Conservation (phyloP, 2,888 invertebrate species). For the Quadriops clusia region DNA sequence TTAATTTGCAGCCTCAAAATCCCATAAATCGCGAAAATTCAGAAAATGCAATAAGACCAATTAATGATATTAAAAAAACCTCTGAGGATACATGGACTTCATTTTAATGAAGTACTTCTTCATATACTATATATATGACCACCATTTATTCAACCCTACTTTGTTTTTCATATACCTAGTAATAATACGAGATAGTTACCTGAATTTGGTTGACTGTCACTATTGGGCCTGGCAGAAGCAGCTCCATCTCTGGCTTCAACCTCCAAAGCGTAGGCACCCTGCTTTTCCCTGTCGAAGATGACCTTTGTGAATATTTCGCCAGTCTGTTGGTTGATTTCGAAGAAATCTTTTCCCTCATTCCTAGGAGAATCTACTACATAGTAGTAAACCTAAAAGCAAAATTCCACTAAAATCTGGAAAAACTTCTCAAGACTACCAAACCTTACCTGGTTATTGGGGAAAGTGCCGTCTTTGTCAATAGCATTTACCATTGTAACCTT, state of each 20-base stretch:
- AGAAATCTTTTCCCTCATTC: slow-evolving; percentile 90
- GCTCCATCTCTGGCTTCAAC: slow-evolving; percentile 95
- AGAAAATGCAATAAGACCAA: too few species aligned
- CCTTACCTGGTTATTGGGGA: slow-evolving; percentile 83
- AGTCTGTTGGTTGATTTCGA: slow-evolving; percentile 90
- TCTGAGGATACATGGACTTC: too few species aligned
- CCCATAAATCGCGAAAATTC: too few species aligned
- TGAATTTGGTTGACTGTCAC: slow-evolving; percentile 89
- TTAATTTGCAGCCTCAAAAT: too few species aligned
- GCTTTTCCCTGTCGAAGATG: slow-evolving; percentile 95
- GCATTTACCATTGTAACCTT: slow-evolving; percentile 94
- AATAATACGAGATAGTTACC: slow-evolving; percentile 60
- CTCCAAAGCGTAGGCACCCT: slow-evolving; percentile 92
- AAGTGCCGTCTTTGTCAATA: slow-evolving; percentile 90
- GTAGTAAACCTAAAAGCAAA: slow-evolving; percentile 67
- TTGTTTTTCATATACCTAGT: too few species aligned
- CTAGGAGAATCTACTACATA: slow-evolving; percentile 84
- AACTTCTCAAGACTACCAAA: neutral
- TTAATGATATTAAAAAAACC: too few species aligned
- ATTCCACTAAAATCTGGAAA: neutral
- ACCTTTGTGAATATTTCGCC: slow-evolving; percentile 93
- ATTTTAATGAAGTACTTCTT: too few species aligned
- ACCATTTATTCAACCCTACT: too few species aligned
- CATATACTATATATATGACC: too few species aligned
- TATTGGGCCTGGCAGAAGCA: slow-evolving; percentile 90